A percentile compares a stretch with the other conserved stretches of the same genome.
Evolutionary conservation across 1,140 invertebrate genomes (phyloP).

Genomic region (Drosophila subobscura): DNA sequence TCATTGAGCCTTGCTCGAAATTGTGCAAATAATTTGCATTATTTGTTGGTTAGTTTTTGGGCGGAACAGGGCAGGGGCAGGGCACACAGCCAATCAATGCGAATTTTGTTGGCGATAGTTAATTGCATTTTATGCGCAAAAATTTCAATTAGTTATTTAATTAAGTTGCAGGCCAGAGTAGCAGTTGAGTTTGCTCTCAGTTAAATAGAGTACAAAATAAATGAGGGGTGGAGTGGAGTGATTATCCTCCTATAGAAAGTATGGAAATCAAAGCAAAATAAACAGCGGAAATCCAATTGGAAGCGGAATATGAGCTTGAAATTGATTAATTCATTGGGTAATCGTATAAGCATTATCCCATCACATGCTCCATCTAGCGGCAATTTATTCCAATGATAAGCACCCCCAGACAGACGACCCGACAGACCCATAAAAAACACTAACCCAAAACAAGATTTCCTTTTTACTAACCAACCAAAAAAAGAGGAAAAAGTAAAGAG

Average conservation of each 20-base stretch:
- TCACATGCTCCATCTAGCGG: slow-evolving; percentile 61
- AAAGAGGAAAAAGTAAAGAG: slow-evolving; percentile 23
- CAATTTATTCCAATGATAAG: slow-evolving; percentile 66
- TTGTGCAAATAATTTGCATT: slow-evolving; percentile 53
- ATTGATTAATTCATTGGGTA: slow-evolving; percentile 46
- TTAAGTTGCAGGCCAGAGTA: slow-evolving; percentile 34
- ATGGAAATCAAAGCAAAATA: background rate
- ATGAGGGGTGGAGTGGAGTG: background rate
- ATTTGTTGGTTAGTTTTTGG: slow-evolving; percentile 39
- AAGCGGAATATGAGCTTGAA: slow-evolving; percentile 11
- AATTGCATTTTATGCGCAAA: slow-evolving; percentile 61
- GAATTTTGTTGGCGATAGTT: slow-evolving; percentile 34
- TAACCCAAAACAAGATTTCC: slow-evolving; percentile 41
- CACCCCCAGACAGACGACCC: slow-evolving; percentile 13
- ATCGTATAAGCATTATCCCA: slow-evolving; percentile 52
- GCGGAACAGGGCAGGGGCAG: background rate
- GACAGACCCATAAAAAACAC: slow-evolving; percentile 15
- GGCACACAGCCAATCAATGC: slow-evolving; percentile 27
- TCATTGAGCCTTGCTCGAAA: slow-evolving; percentile 51
- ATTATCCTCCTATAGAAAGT: too few relatives aligned
- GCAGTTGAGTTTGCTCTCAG: background rate
- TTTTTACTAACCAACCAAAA: slow-evolving; percentile 30
- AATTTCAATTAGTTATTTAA: slow-evolving; percentile 73
- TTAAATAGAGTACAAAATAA: too few relatives aligned
- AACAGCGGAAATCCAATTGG: slow-evolving; percentile 9